These are phyloP conservation scores for Drosophila sucinea DNA, from an alignment of 1,140 invertebrate species.

Conservation along the genomic window DNA sequence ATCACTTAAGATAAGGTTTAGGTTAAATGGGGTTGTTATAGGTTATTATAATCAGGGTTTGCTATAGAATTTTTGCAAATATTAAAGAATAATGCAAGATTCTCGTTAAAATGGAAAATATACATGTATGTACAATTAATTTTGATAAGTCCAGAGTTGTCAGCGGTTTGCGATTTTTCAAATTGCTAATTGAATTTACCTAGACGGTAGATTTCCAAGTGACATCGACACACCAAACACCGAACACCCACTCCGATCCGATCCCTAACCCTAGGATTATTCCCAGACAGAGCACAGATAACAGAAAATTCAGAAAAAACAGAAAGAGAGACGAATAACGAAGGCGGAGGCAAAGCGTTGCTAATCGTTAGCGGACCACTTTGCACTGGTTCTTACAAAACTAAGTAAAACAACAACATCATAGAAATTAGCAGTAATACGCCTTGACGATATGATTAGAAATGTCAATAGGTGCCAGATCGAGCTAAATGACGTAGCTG, in stretches of 20 bases:
- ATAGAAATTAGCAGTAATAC: constrained; percentile 62
- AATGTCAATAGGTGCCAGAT: constrained; percentile 69
- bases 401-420: constrained; percentile 14
- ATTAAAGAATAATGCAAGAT: neutral
- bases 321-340: constrained; percentile 37
- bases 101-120: neutral
- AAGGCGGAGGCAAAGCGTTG: constrained; percentile 29
- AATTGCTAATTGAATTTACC: constrained; percentile 1
- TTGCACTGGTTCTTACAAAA: constrained; percentile 37
- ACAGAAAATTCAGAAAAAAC: neutral
- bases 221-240: constrained; percentile 42
- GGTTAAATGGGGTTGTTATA: neutral
- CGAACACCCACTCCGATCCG: neutral
- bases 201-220: constrained; percentile 17
- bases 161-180: neutral
- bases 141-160: neutral
- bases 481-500: constrained; percentile 35
- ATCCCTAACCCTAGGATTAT: constrained; percentile 1
- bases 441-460: constrained; percentile 69
- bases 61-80: neutral
- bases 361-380: constrained; percentile 55
- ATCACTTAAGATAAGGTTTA: neutral
- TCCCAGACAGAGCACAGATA: constrained; percentile 7
- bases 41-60: neutral
- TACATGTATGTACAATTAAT: neutral